phyloP scores from a whole-genome alignment of 2,888 invertebrate genomes.

The Idaea biselata region DNA sequence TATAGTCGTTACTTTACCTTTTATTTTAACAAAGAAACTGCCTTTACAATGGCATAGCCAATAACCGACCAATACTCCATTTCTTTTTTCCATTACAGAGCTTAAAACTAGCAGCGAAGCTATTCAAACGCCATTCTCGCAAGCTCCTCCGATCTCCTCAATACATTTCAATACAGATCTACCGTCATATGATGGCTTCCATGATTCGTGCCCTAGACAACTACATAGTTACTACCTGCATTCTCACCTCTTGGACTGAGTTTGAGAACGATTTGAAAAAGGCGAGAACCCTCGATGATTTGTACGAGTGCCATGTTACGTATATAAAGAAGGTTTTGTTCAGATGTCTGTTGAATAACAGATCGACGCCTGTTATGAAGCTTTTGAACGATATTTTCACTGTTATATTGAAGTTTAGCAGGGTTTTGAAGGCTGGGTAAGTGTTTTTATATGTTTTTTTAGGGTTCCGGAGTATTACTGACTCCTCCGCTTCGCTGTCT shows the following conservation, averaged over 20 bases:
- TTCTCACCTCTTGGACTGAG: conserved; percentile 87
- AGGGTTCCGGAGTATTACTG: no score
- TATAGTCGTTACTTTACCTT: no score
- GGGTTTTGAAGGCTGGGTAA: conserved; percentile 78
- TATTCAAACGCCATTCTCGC: conserved; percentile 63
- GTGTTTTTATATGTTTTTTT: conserved; percentile 23
- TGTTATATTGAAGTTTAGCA: conserved; percentile 86
- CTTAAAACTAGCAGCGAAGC: conserved; percentile 82
- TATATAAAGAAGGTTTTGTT: conserved; percentile 89
- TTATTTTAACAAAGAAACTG: no score
- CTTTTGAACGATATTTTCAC: conserved; percentile 86
- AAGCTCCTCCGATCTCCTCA: conserved; percentile 82
- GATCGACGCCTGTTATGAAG: conserved; percentile 84
- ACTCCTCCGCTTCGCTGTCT: no score
- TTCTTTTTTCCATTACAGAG: conserved; percentile 58
- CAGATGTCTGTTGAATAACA: conserved; percentile 86
- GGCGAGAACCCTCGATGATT: conserved; percentile 85
- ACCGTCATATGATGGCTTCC: conserved; percentile 88
- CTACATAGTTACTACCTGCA: conserved; percentile 88
- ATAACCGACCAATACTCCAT: no score
- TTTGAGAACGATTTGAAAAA: conserved; percentile 85
- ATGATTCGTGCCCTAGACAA: conserved; percentile 88
- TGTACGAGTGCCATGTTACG: conserved; percentile 85
- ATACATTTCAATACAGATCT: conserved; percentile 85
- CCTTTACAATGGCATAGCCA: no score